Percentiles rank a stretch among this genome's conserved stretches.
These are phyloP conservation scores for Cephus sareptanus DNA, from an alignment of 2,888 invertebrate genomes.

Conservation along the genomic window DNA sequence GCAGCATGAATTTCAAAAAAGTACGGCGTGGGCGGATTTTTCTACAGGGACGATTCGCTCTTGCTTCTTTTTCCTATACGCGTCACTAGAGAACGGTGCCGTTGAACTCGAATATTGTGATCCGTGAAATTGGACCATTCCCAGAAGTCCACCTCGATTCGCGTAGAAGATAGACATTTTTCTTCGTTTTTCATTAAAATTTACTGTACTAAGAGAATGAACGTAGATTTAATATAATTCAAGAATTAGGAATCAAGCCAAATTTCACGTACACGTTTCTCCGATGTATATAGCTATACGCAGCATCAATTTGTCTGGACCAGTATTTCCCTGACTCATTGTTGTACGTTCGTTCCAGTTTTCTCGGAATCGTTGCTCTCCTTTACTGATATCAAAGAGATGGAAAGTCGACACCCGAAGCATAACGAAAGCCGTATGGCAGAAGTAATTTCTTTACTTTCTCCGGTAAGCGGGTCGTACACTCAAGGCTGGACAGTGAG, in stretches of 20 bases:
- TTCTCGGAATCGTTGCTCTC: neutral
- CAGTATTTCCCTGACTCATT: neutral
- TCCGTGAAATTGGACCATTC: neutral
- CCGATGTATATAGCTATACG: neutral
- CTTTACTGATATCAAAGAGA: neutral
- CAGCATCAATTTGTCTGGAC: neutral
- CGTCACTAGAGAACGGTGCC: neutral
- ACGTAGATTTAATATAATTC: neutral
- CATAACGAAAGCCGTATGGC: conserved; percentile 10
- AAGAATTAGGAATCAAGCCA: neutral
- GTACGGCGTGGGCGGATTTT: neutral
- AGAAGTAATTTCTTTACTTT: conserved; percentile 46
- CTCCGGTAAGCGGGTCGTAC: conserved; percentile 27
- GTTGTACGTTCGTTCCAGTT: neutral
- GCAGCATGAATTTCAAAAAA: conserved; percentile 32
- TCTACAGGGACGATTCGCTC: neutral
- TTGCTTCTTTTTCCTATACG: neutral
- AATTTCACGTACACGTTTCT: neutral
- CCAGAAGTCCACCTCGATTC: neutral
- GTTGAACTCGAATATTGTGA: neutral
- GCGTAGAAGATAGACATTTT: neutral
- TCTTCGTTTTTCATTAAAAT: neutral
- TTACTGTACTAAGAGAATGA: neutral
- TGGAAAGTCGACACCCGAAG: neutral
- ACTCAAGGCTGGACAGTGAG: conserved; percentile 42